Conservation (phyloP, 1,140 invertebrate genomes). For the Brachionus calyciflorus region DNA sequence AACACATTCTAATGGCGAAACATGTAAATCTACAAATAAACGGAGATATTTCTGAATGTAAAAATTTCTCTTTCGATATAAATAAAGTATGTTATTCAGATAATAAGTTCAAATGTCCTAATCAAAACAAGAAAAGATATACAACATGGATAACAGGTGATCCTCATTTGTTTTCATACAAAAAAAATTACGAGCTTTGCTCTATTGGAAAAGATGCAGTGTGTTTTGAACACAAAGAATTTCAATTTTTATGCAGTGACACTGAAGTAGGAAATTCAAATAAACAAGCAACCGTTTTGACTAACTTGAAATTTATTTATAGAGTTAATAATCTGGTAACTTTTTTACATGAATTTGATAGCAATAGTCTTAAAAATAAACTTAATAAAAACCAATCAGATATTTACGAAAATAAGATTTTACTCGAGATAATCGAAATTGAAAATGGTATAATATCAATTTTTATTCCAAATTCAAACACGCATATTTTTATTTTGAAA, state of each 20-base stretch:
- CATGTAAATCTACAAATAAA: neutral
- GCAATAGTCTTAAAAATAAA: neutral
- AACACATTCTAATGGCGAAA: neutral
- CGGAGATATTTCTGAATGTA: neutral
- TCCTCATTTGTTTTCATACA: constrained; percentile 29
- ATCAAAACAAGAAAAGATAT: neutral
- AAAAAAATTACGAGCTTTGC: constrained; percentile 6
- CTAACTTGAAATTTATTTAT: too few relatives aligned
- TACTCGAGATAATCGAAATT: neutral
- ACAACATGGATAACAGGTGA: constrained; percentile 16
- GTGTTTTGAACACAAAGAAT: neutral
- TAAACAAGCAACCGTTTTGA: neutral
- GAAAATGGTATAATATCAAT: neutral
- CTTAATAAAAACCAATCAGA: neutral
- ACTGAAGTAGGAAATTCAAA: neutral
- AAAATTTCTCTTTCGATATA: neutral
- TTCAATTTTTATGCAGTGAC: neutral
- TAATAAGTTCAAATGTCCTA: neutral
- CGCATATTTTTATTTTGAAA: neutral
- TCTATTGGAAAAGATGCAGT: neutral
- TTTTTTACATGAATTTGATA: neutral
- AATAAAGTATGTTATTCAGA: neutral
- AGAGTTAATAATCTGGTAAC: neutral
- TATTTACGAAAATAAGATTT: neutral
- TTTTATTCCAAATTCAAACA: neutral